Base-by-base conservation (phyloP, 2,797 vertebrate species). In the Chaetodon trifasciatus region DNA sequence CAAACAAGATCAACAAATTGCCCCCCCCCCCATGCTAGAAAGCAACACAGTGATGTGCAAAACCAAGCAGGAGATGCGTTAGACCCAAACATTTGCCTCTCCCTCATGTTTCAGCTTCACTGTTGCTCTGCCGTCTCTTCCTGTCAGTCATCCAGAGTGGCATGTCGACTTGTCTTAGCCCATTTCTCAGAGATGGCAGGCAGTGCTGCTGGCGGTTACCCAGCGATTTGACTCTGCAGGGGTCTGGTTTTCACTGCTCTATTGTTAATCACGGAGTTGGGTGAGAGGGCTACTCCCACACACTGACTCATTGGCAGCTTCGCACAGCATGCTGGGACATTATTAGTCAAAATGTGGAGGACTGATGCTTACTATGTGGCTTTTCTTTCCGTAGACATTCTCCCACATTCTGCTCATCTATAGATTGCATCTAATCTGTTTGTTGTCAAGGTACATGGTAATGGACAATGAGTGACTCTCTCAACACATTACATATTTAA, bases 141-240 rank as follows among this genome's bases (percentile, higher is more conserved):
- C 89, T 77, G 93, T 91, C 93, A 91, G 8, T 93, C 92, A 92
- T 76, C 37, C 24, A 6, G 91, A 93, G 71, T 91, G 93, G 89
- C 93, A 78, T 4, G 76, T 65, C 21, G 63, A 70, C 80, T 65
- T 62, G 80, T 88, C 83, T 79, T 88, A 70, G 73, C 83, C 72
- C 42, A 60, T 87, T 86, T 88, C 76, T 86, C 70, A 49, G 78
- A 73, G 70, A 80, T 81, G 84, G 76, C 88, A 91, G 83, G 78
- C 86, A 70, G 60, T 4, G 61, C 80, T 79, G 75, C 74, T 17
- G 35, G 80, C 74, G 79, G 85, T 89, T 86, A 89, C 82, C 85
- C 86, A 67, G 84, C 79, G 73, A 90, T 92, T 93, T 92, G 87
- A 72, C 91, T 85, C 86, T 32, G 76, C 81, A 68, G 88, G 92